Percentiles rank a stretch among this genome's conserved stretches.
Evolutionary conservation across 2,888 invertebrate genomes (phyloP).

Genomic region (Crocallis elinguaria): DNA sequence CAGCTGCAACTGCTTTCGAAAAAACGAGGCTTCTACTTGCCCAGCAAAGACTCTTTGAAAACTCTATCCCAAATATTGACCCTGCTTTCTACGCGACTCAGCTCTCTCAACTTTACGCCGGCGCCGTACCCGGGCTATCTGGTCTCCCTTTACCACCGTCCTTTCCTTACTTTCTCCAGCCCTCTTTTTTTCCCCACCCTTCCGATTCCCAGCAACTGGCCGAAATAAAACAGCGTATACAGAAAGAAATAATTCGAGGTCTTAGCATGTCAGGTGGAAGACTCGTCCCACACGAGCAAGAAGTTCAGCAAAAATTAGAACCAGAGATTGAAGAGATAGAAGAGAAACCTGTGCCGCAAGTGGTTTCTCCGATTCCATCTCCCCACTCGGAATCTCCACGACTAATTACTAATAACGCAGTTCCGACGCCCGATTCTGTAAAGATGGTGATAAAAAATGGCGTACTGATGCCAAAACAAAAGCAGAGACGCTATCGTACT

Average conservation of each 20-base stretch:
- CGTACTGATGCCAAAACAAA: constrained; percentile 95
- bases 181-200: constrained; percentile 82
- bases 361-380: constrained; percentile 72
- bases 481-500: constrained; percentile 94
- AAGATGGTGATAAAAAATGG: constrained; percentile 97
- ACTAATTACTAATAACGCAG: constrained; percentile 71
- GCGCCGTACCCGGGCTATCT: constrained; percentile 82
- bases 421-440: constrained; percentile 86
- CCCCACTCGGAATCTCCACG: constrained; percentile 78
- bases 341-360: constrained; percentile 74
- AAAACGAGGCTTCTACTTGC: constrained; percentile 86
- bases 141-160: constrained; percentile 83
- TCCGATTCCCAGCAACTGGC: constrained; percentile 85
- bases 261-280: constrained; percentile 89
- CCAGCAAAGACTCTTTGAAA: constrained; percentile 88
- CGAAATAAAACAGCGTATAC: constrained; percentile 88
- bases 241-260: constrained; percentile 87
- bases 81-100: constrained; percentile 87
- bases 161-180: constrained; percentile 87
- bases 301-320: constrained; percentile 68
- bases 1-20: constrained; percentile 75
- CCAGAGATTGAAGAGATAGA: constrained; percentile 80
- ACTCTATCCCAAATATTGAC: constrained; percentile 85
- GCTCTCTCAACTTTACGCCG: constrained; percentile 85
- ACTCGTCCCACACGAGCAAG: constrained; percentile 74